Conservation (phyloP, 2,113 vertebrate genomes). For the Mixornis gularis region DNA sequence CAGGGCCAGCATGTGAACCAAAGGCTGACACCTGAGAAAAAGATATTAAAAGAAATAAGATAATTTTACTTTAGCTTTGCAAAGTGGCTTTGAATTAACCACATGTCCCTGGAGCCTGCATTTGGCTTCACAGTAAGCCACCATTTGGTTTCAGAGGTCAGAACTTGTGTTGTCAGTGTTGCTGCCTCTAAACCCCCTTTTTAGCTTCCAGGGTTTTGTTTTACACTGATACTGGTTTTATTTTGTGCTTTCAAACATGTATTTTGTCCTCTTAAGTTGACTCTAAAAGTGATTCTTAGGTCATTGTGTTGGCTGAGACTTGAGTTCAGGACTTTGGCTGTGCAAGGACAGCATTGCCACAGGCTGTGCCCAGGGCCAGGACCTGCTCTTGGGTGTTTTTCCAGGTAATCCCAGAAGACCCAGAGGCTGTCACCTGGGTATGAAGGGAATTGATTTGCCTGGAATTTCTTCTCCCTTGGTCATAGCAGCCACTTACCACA, state of each 20-base stretch:
- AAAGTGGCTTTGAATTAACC: background rate
- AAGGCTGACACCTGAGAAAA: background rate
- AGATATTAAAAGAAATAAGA: background rate
- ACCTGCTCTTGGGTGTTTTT: background rate
- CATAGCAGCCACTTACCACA: background rate
- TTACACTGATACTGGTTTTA: background rate
- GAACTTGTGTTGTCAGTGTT: background rate
- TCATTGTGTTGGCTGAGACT: background rate
- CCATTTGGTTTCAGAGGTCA: background rate
- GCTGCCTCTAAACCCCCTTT: background rate
- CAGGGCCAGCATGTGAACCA: fast-evolving
- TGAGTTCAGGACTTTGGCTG: background rate
- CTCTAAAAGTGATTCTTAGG: fast-evolving
- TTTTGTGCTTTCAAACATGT: background rate
- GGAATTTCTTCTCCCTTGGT: background rate
- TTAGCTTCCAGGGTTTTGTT: background rate
- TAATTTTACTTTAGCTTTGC: background rate
- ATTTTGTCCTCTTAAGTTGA: background rate
- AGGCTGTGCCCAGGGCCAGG: background rate
- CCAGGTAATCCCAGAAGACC: background rate
- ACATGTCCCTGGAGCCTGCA: fast-evolving
- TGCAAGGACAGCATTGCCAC: background rate
- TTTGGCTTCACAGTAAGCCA: background rate
- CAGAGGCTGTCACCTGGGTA: background rate
- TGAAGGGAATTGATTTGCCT: background rate